Evolutionary conservation across 2,113 vertebrate genomes (phyloP).

Genomic region (Stigmatopora argus): DNA sequence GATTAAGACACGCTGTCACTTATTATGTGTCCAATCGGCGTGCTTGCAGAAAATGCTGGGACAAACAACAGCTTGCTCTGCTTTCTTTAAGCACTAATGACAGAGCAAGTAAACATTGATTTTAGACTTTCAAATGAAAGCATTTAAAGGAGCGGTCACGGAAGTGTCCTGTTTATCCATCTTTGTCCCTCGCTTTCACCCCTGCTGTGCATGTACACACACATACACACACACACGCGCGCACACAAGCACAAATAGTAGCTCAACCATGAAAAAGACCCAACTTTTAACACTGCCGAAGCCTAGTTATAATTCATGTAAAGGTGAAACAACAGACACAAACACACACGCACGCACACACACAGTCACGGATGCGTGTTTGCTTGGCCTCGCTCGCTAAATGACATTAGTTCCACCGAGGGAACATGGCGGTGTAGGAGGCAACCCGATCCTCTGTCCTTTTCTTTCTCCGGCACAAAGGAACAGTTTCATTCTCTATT

Average conservation of each 20-base stretch:
- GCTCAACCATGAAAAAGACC: conserved; percentile 56
- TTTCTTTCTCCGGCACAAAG: conserved; percentile 63
- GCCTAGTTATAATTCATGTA: conserved; percentile 56
- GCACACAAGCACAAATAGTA: conserved; percentile 29
- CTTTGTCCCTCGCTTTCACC: conserved; percentile 31
- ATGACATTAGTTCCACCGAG: conserved; percentile 70
- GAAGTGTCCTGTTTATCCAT: conserved; percentile 36
- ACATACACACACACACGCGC: not conserved
- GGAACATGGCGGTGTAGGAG: conserved; percentile 64
- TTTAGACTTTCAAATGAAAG: conserved; percentile 26
- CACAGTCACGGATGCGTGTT: conserved; percentile 62
- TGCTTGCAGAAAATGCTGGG: conserved; percentile 30
- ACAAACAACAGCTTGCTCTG: conserved; percentile 32
- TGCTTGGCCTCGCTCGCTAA: conserved; percentile 59
- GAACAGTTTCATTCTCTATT: conserved; percentile 65
- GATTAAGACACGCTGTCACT: conserved; percentile 62
- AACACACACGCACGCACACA: conserved; percentile 20
- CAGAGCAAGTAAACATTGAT: conserved; percentile 24
- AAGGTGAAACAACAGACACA: conserved; percentile 37
- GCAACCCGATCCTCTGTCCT: conserved; percentile 65
- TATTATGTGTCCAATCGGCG: conserved; percentile 59
- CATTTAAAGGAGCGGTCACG: conserved; percentile 15
- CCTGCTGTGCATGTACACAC: conserved; percentile 24
- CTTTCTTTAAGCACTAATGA: conserved; percentile 38
- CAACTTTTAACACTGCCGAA: conserved; percentile 46